A percentile compares a stretch with the other conserved stretches of the same genome.
These are phyloP conservation scores for Linurgus olivaceus DNA, from an alignment of 2,797 vertebrate genomes.

Conservation along the genomic window DNA sequence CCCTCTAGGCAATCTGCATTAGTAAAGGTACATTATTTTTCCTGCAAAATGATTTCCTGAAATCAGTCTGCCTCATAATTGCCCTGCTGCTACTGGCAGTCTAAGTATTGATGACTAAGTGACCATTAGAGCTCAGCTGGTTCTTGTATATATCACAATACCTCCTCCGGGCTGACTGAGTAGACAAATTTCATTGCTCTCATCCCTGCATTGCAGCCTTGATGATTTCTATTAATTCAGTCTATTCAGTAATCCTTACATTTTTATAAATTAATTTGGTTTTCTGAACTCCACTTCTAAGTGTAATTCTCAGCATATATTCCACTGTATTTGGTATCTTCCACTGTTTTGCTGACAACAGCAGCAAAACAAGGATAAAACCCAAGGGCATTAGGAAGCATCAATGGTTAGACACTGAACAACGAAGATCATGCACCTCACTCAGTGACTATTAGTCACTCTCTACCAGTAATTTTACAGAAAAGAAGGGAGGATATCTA, in stretches of 20 bases:
- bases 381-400: background rate
- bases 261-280: conserved; percentile 1
- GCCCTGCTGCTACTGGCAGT: background rate
- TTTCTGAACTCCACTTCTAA: background rate
- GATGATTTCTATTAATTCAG: background rate
- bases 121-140: background rate
- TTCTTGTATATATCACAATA: background rate
- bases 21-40: background rate
- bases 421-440: background rate
- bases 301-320: background rate
- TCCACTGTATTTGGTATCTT: background rate
- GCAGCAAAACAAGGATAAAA: background rate
- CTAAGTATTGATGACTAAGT: conserved; percentile 10
- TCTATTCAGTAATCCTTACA: background rate
- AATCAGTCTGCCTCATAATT: background rate
- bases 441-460: background rate
- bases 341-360: background rate
- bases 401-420: background rate
- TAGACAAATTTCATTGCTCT: background rate
- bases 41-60: background rate
- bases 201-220: background rate
- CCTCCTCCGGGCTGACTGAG: background rate
- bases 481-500: background rate
- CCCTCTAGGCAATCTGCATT: background rate
- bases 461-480: background rate